Base-by-base conservation (phyloP, 2,888 invertebrate species). In the Amphipoea lucens region DNA sequence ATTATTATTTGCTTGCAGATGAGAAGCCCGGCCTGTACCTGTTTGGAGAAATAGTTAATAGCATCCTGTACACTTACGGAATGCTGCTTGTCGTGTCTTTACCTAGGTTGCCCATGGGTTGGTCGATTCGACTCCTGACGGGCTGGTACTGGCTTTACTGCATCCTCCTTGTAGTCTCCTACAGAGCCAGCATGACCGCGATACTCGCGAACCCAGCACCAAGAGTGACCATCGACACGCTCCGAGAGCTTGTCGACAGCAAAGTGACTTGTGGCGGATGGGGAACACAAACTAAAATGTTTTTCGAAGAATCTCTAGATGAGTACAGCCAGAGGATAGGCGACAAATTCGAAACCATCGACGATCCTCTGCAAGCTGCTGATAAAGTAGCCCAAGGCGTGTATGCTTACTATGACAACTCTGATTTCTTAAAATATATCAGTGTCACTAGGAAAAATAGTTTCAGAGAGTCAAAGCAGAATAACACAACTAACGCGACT, bases 131-230 rank as follows among this genome's bases (percentile, higher is more conserved):
- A 60, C 96, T 98, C 51, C 96, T 99, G 23, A 98, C 98, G 2
- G 98, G 99, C 0, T 98, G 98, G 98, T 99, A 98, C 95, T 99
- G 98, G 98, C 93, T 98, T 3, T 99, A 98, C 92, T 98, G 98
- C 90, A 97, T 98, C 82, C 96, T 98, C 6, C 97, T 98, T 9
- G 98, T 98, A 0, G 98, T 98, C 0, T 97, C 98, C 0, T 99
- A 99, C 92, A 96, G 98, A 90, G 98, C 98, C 0, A 98, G 98
- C 89, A 98, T 99, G 97, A 98, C 98, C 0, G 98, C 98, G 0
- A 98, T 98, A 75, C 95, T 99, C 70, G 98, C 98, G 0, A 98
- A 98, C 93, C 98, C 98, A 48, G 97, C 98, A 0, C 98, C 98
- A 20, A 97, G 98, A 88, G 97, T 98, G 14, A 98, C 98, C 0